Base-by-base conservation (phyloP, 2,113 vertebrate genomes). In the Elephas maximus region DNA sequence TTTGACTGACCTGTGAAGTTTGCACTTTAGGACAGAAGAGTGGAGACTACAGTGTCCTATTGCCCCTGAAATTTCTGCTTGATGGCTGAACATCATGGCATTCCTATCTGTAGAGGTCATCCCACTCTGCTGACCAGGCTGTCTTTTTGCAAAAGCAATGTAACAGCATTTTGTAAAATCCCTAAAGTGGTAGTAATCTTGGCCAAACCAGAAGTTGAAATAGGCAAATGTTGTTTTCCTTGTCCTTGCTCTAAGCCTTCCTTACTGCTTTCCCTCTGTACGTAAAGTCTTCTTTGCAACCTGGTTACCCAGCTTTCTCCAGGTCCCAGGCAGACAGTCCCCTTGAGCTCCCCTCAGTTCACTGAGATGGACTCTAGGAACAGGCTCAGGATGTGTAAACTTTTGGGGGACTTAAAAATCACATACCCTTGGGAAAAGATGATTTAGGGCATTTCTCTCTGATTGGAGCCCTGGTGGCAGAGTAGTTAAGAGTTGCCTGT, bases 71-170 rank as follows among this genome's bases (percentile, higher is more conserved):
- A 86, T 91, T 91, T 91, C 79, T 96, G 78, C 90, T 69, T 82
- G 6, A 76, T 67, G 41, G 67, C 78, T 48, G 45, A 95, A 41
- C 62, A 23, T 73, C n/a, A 24, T 48, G 57, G 53, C 57, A n/a
- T 76, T 94, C 73, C 45, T 85, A 6, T 76, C 37, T 21, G 10
- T 73, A 69, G 74, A 96, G 89, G 65, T 88, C 91, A 91, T 74
- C 21, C 5, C 74, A 90, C 48, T 95, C n/a, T 97, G 96, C 96
- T 96, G 96, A 97, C 44, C 77, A 92, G 60, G 76, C 86, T 60
- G 6, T 90, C 79, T 95, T 90, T 96, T 48, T 90, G 79, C 86
- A 84, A 91, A 94, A 97, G 63, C 12, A 79, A 3, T 67, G 33
- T 33, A 77, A 44, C 60, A 95, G 84, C 69, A 84, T 78, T 93